Base-by-base conservation (phyloP, 2,113 vertebrate species). In the Progne subis region DNA sequence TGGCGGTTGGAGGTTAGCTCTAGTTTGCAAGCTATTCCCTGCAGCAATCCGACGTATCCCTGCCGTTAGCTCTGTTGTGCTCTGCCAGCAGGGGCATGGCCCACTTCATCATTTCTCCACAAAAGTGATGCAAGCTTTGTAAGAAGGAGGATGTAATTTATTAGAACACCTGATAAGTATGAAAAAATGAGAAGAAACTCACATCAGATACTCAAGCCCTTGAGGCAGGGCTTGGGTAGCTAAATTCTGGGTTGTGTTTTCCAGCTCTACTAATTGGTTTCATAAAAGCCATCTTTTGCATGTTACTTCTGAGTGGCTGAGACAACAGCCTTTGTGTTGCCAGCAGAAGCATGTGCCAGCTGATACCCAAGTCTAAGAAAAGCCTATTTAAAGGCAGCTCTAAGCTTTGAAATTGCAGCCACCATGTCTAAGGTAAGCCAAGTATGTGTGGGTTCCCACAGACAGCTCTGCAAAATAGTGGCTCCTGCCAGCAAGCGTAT, bases 1-100 rank as follows among this genome's bases (percentile, higher is more conserved):
- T 8, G 3, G 11, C 24, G 14, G 14, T 28, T 93, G 0, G 3
- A 80, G 28, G 12, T 69, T 49, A 56, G 23, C 17, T 20, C 0
- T 1, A 77, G 31, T 64, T 57, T 44, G 9, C 25, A 76, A 53
- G 8, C 50, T 44, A 9, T 50, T 76, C 24, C 25, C 37, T 70
- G 59, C 43, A 76, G 39, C 59, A 57, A 28, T 50, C 37, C 69
- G 29, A 50, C 1, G 4, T 19, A 43, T 28, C 24, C 17, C 37
- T 50, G 59, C 20, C 52, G 28, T 32, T 34, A 63, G 20, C 41
- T 70, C 11, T 82, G n/a, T 57, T 79, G 46, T 0, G 0, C 52
- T 89, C 50, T 2, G 2, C 31, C 53, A 59, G 43, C 37, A 77
- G 78, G 20, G 89, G 29, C 46, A 65, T 50, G 14, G 12, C 16